These are phyloP conservation scores for Coelopa pilipes DNA, from an alignment of 2,888 invertebrate genomes.

Conservation along the genomic window DNA sequence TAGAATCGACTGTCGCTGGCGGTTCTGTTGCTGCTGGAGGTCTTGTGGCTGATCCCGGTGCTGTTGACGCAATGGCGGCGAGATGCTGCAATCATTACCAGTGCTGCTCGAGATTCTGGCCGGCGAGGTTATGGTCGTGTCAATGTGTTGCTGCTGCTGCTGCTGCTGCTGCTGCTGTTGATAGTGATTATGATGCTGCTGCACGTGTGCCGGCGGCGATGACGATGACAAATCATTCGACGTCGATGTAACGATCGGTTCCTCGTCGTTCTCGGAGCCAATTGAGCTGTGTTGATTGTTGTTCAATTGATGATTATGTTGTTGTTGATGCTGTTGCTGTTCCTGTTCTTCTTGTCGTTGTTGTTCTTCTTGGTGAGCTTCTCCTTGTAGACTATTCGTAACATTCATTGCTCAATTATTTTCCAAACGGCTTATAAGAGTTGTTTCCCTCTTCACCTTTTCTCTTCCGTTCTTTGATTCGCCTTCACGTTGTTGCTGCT, in stretches of 20 bases:
- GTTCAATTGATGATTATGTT: not conserved
- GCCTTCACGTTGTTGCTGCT: not conserved
- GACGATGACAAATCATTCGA: constrained; percentile 49
- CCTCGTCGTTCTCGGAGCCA: constrained; percentile 51
- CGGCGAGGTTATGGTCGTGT: constrained; percentile 51
- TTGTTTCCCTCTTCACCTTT: not conserved
- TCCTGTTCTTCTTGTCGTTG: constrained; percentile 34
- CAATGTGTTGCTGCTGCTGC: constrained; percentile 45
- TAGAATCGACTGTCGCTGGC: constrained; percentile 13
- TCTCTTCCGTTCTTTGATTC: not conserved
- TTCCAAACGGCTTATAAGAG: not conserved
- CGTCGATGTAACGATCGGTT: constrained; percentile 57
- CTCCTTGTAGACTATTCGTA: constrained; percentile 48
- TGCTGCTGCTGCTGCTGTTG: constrained; percentile 43
- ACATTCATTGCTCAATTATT: constrained; percentile 53
- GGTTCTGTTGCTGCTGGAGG: constrained; percentile 43
- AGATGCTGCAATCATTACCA: constrained; percentile 56
- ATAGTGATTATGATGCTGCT: constrained; percentile 39
- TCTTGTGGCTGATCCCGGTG: constrained; percentile 43
- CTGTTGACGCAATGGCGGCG: constrained; percentile 44
- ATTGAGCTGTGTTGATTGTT: too few species aligned
- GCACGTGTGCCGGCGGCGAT: constrained; percentile 39
- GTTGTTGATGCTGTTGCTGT: constrained; percentile 23
- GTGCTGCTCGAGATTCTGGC: constrained; percentile 64
- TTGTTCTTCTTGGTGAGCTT: constrained; percentile 43